Percentiles rank a stretch among this genome's conserved stretches.
These are phyloP conservation scores for Ophion costatus DNA, from an alignment of 2,888 invertebrate genomes.

Conservation along the genomic window DNA sequence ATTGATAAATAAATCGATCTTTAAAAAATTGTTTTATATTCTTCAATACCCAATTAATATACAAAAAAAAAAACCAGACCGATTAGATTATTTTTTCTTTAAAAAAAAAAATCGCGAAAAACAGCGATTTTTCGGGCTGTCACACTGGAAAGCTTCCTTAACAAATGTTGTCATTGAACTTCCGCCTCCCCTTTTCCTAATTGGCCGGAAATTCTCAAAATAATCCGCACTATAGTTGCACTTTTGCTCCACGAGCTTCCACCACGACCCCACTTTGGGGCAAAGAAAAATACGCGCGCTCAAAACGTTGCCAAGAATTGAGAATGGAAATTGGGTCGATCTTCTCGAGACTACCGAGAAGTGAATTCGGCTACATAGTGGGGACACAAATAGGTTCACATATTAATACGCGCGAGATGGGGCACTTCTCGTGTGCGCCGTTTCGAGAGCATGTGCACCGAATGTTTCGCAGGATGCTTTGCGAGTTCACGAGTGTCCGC, in stretches of 20 bases:
- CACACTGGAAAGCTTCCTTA: too few species aligned
- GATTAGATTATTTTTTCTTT: too few species aligned
- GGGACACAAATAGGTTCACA: conserved; percentile 71
- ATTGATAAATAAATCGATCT: too few species aligned
- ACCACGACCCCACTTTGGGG: background rate
- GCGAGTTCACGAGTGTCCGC: conserved; percentile 15
- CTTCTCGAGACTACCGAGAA: conserved; percentile 59
- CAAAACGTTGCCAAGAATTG: conserved; percentile 72
- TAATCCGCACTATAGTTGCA: background rate
- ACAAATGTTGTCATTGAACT: conserved; percentile 12
- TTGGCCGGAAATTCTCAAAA: background rate
- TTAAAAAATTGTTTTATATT: too few species aligned
- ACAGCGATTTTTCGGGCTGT: too few species aligned
- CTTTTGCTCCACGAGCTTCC: too few species aligned
- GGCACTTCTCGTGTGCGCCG: conserved; percentile 28
- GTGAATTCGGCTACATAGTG: conserved; percentile 73
- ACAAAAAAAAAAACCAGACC: too few species aligned
- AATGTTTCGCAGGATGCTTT: conserved; percentile 18
- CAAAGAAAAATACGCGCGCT: conserved; percentile 43
- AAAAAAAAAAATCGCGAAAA: too few species aligned
- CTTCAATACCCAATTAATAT: too few species aligned
- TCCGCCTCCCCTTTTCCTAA: background rate
- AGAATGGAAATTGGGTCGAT: conserved; percentile 74
- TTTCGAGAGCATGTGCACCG: conserved; percentile 25
- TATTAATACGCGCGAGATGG: conserved; percentile 68